Base-by-base conservation (phyloP, 2,888 invertebrate species). In the Microdon myrmicae region DNA sequence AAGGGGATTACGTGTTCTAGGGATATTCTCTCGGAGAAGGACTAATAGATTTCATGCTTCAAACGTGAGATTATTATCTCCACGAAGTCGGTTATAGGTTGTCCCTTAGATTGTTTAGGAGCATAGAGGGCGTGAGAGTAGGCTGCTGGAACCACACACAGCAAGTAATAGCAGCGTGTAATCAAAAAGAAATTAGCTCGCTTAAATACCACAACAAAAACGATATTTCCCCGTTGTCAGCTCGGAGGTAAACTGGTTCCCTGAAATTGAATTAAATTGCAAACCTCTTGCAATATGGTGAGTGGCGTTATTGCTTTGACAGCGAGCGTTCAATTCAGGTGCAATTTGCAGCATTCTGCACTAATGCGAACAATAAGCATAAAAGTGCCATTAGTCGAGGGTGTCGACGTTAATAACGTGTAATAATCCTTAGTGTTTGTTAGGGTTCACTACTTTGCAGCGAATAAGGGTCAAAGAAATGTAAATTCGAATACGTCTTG, bases 241-340 rank as follows among this genome's bases (percentile, higher is more conserved):
- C 32, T 32, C 23, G 26, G 8, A 31, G 38, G 38, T 32, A 20
- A 45, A 43, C 29, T 22, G 43, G 29, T 12, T 31, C 4, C n/a
- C 5, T 12, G 35, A 39, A 26, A 55, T 55, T 55, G 55, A 55
- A 55, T 55, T 55, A 55, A 55, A 55, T 55, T 47, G 47, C 55
- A 47, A 28, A 35, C 47, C 22, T 23, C 41, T 39, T 47, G 45
- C 45, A 39, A 47, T 39, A 39, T 39, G 47, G 39, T 34, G 55
- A 20, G 34, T 39, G 38, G 23, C 31, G 39, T 45, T 43, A 41
- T 28, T 47, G 39, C n/a, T 45, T 31, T 22, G n/a, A n/a, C n/a
- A n/a, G n/a, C n/a, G n/a, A n/a, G n/a, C 37, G 10, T 10, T 20
- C 34, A 8, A 20, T 47, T 55, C 47, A 34, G 34, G 34, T 12